Evolutionary conservation across 2,113 vertebrate species (phyloP), one percentile per base, ranked within the genome.

Genomic region (Cynopterus brachyotis): DNA sequence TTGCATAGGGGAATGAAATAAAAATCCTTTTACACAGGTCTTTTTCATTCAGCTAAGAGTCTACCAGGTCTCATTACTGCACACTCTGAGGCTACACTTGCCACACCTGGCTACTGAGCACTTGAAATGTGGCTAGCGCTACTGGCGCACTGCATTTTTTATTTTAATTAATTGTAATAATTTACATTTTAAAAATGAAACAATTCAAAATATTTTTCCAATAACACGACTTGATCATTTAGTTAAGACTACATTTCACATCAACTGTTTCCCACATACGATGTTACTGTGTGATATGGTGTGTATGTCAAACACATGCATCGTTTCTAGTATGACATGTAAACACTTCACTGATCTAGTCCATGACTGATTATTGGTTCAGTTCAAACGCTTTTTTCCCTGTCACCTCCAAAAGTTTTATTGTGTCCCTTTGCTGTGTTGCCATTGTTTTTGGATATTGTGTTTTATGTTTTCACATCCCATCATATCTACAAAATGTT

Each of bases 251-350:
- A 0, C 19, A 47, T 78, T 42, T 66, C 60, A 32, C 20, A 9
- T 73, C 11, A 45, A 28, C 60, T 1, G 4, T 47, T 59, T 87
- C 67, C 78, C 55, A 72, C 9, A 35, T 7, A 0, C 17, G 55
- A 37, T 59, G 55, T 40, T 32, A 28, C 11, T 9, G 0, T 32
- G 3, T 67, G 47, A n/a, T 0, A 15, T 0, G 22, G 42, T 42
- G 2, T 40, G 1, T 28, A 4, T 28, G 7, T 26, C 0, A 0
- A 26, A 5, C 9, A 22, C 5, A 19, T 9, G 1, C 9, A 3
- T 10, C 8, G 11, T 37, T 78, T 72, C 47, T 55, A n/a, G 3
- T 32, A 53, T 45, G 42, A 10, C 50, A 3, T 22, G 16, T 73
- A 50, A 83, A 50, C 55, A 19, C 19, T 9, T n/a, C 42, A 32